Conservation (phyloP, 1,140 invertebrate genomes). For the Stratiolaelaps scimitus region DNA sequence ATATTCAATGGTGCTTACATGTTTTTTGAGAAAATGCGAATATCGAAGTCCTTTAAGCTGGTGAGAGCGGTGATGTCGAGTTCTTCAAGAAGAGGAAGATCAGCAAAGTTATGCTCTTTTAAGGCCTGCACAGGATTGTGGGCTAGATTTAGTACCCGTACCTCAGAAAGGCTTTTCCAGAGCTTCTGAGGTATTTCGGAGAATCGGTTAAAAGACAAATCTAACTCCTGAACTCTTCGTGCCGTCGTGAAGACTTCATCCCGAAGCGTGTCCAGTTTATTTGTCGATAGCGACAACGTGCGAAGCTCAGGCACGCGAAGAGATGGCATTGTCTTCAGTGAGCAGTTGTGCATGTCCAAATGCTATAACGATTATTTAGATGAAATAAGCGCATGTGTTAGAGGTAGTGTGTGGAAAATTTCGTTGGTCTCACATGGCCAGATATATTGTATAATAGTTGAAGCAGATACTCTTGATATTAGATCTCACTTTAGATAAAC, state of each 20-base stretch:
- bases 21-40: neutral
- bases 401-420: no score
- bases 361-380: neutral
- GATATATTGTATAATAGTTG: no score
- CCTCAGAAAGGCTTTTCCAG: neutral
- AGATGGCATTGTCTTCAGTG: constrained; percentile 4
- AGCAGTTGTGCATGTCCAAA: constrained; percentile 11
- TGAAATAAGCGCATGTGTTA: no score
- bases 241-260: neutral
- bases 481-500: no score
- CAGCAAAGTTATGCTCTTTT: neutral
- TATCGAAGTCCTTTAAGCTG: neutral
- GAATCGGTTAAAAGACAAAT: constrained; percentile 9
- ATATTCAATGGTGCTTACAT: neutral
- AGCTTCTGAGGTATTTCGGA: neutral
- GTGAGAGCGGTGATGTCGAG: neutral
- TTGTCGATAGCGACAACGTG: neutral
- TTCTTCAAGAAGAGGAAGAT: neutral
- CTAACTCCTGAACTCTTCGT: neutral
- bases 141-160: neutral
- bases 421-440: no score
- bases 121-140: constrained; percentile 2
- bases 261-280: constrained; percentile 3
- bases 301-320: constrained; percentile 13
- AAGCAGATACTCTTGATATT: no score